phyloP scores from a whole-genome alignment of 1,140 invertebrate species.

The Oryctes rhinoceros region DNA sequence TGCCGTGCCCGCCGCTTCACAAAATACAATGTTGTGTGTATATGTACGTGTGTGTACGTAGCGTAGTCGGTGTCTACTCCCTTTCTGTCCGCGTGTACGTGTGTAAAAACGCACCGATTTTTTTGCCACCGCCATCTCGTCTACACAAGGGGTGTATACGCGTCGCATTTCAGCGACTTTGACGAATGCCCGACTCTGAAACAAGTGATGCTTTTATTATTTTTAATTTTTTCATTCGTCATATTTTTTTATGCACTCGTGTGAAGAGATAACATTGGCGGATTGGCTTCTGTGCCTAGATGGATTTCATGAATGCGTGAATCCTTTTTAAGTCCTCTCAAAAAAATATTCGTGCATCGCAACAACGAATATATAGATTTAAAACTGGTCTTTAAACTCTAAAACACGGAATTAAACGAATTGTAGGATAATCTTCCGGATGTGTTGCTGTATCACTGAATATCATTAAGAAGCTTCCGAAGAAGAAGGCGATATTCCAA shows the following conservation, averaged over 20 bases:
- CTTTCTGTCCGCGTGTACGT: neutral
- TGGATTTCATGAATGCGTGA: no score
- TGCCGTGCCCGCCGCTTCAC: neutral
- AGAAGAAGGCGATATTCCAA: no score
- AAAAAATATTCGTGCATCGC: no score
- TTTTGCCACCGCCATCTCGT: constrained; percentile 3
- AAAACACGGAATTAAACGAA: no score
- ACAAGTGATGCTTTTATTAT: constrained; percentile 7
- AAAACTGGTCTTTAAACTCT: no score
- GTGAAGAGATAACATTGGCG: no score
- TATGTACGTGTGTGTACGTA: neutral
- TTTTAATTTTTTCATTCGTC: neutral
- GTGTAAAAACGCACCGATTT: neutral
- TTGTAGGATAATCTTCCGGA: no score
- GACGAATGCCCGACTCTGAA: neutral
- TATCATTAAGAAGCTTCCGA: no score
- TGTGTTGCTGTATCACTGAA: no score
- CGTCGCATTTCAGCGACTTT: neutral
- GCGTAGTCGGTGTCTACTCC: neutral
- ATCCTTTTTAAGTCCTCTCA: no score
- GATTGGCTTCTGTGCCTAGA: no score
- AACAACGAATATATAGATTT: no score
- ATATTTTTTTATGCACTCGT: neutral
- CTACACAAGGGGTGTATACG: constrained; percentile 4
- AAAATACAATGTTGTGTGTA: constrained; percentile 18